phyloP scores from a whole-genome alignment of 2,797 vertebrate species.

The Amblyraja radiata region DNA sequence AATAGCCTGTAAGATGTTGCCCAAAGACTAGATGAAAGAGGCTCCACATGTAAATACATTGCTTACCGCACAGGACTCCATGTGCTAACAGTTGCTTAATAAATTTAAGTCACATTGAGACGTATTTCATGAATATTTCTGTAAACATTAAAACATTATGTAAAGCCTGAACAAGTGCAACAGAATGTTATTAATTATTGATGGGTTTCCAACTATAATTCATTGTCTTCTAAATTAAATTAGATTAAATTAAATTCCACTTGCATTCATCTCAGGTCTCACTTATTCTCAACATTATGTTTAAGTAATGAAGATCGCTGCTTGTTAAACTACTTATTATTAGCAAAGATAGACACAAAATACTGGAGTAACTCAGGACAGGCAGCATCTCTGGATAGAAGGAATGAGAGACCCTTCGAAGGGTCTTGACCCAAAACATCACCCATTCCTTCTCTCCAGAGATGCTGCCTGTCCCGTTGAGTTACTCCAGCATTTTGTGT shows the following conservation, averaged over 20 bases:
- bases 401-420: no score
- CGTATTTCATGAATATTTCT: not conserved
- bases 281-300: not conserved
- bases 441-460: no score
- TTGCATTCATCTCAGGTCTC: slow-evolving; percentile 25
- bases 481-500: no score
- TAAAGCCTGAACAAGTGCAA: not conserved
- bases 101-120: slow-evolving; percentile 17
- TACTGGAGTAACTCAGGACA: no score
- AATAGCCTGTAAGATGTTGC: not conserved
- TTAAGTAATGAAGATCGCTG: slow-evolving; percentile 26
- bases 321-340: slow-evolving; percentile 34
- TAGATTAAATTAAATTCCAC: slow-evolving; percentile 30
- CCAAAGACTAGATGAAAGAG: not conserved
- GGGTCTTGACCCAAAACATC: no score
- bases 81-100: not conserved
- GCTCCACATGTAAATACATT: not conserved
- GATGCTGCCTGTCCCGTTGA: no score
- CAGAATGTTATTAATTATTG: slow-evolving; percentile 32
- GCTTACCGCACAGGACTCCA: not conserved
- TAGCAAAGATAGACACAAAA: not conserved
- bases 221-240: slow-evolving; percentile 24
- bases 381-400: no score
- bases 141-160: not conserved
- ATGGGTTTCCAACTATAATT: slow-evolving; percentile 20